A percentile compares a stretch with the other conserved stretches of the same genome.
Evolutionary conservation across 2,888 invertebrate species (phyloP).

Genomic region (Mactromeris polynyma): DNA sequence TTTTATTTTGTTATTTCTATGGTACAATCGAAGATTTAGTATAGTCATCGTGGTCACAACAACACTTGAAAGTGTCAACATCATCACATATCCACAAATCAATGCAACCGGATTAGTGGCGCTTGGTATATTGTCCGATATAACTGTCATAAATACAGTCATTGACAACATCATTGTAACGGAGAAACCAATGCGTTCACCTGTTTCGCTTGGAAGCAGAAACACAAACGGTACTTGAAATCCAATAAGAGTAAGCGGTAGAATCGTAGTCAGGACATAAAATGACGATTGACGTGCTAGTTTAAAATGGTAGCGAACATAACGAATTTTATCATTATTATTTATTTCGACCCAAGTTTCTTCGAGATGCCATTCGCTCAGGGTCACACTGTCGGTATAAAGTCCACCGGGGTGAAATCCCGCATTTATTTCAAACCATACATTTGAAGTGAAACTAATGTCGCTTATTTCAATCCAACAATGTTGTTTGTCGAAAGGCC

Average conservation of each 20-base stretch:
- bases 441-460: not conserved
- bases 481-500: not conserved
- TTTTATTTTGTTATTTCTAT: not conserved
- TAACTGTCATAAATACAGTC: not conserved
- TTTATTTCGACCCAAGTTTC: not conserved
- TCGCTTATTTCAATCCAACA: not conserved
- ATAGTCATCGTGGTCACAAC: not conserved
- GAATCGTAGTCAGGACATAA: not conserved
- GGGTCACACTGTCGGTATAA: not conserved
- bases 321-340: not conserved
- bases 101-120: not conserved
- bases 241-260: not conserved
- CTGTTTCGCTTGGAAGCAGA: not conserved
- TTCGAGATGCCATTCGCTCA: not conserved
- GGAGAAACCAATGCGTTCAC: not conserved
- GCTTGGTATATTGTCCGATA: conserved; percentile 5
- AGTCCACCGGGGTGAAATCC: not conserved
- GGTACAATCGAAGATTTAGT: not conserved
- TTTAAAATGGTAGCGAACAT: not conserved
- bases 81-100: not conserved
- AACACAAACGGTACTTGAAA: not conserved
- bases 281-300: not conserved
- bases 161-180: conserved; percentile 7
- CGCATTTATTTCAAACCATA: not conserved
- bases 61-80: not conserved